phyloP scores from a whole-genome alignment of 2,797 vertebrate species.

The Rhincodon typus region DNA sequence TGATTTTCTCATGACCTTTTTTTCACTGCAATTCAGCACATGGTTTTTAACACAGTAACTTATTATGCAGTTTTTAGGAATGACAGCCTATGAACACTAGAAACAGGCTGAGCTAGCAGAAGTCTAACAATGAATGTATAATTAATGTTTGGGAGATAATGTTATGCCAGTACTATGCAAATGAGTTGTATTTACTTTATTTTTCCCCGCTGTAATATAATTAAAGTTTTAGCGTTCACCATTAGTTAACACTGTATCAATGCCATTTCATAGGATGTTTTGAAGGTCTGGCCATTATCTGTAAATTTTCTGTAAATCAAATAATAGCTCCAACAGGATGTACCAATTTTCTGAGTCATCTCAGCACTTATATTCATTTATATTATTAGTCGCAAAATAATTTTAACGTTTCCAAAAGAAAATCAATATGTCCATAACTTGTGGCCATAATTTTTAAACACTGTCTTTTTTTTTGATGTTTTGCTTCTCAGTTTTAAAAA shows the following conservation, averaged over 20 bases:
- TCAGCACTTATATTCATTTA: background rate
- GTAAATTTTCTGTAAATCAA: background rate
- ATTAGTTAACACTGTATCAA: background rate
- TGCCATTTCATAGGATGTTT: background rate
- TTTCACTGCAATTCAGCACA: background rate
- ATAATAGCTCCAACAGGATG: background rate
- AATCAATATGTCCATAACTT: background rate
- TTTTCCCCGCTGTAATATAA: background rate
- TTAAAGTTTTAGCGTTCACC: background rate
- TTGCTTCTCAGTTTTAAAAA: background rate
- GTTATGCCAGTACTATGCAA: background rate
- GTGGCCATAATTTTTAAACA: background rate
- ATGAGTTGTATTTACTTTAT: background rate
- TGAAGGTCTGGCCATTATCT: background rate
- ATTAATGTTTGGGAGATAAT: constrained; percentile 8
- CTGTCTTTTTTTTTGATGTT: background rate
- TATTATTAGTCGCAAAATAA: background rate
- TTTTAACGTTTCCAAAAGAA: background rate
- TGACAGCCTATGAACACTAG: background rate
- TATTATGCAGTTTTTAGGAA: background rate
- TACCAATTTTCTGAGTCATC: background rate
- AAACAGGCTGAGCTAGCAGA: constrained; percentile 1
- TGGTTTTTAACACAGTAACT: background rate
- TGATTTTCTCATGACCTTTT: constrained; percentile 9
- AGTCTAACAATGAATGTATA: constrained; percentile 8